Evolutionary conservation across 1,140 invertebrate species (phyloP), one percentile per base, ranked within the genome.

Genomic region (Sesamia nonagrioides): DNA sequence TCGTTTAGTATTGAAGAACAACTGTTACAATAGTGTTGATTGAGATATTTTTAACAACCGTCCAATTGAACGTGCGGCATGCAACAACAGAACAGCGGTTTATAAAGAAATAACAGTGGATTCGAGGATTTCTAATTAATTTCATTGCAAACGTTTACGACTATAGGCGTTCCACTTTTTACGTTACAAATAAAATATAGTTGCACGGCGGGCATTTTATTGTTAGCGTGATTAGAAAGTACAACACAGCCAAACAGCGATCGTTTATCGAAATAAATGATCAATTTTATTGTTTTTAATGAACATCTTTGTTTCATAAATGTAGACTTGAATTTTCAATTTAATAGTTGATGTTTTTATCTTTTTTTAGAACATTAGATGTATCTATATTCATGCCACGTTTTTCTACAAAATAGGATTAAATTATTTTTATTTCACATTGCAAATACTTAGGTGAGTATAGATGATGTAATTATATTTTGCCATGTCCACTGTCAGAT

Each of bases 211-310:
- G 81, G 81, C 78, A 81, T 86, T 87, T 87, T 83, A 86, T 86
- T 88, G 86, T 84, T 86, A 81, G 80, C 83, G 82, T 84, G 83
- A 88, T 86, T 85, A 85, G 82, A 86, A 82, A 85, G 80, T 42
- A 35, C 18, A 33, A 52, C 8, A 35, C 54, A 6, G 9, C 40
- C 72, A 11, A 17, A 52, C n/a, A 9, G 18, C 37, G 68, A 37
- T 71, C 80, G 80, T 82, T 68, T 82, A 84, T 77, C 78, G 80
- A 82, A 68, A 77, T 71, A 74, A 81, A 79, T 82, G 68, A 66
- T 50, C 33, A 21, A 48, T 33, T 27, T 27, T 18, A 56, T 27
- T 3, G 4, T 54, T 17, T 52, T 52, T 52, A 17, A 17, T 52
- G n/a, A 52, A 5, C 4, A 18, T 17, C 17, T 18, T 17, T 52